Conservation (phyloP, 2,888 invertebrate species). For the Nineta flava region DNA sequence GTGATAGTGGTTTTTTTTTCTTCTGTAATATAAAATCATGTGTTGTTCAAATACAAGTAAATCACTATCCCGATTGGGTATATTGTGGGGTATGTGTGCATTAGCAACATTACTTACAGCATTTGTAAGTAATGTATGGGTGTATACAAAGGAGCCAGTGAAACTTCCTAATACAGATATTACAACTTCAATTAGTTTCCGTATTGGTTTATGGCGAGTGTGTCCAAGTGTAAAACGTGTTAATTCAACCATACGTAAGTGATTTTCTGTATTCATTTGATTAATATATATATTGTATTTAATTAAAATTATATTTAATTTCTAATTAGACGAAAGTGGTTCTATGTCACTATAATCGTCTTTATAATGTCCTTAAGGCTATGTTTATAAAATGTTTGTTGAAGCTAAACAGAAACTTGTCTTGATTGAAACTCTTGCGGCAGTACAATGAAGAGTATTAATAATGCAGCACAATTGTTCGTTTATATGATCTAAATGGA, state of each 20-base stretch:
- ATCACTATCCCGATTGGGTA: constrained; percentile 27
- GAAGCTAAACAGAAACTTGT: too few relatives aligned
- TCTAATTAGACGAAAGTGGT: too few relatives aligned
- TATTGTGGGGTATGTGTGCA: constrained; percentile 29
- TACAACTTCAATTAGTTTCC: constrained; percentile 30
- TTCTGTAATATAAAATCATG: constrained; percentile 8
- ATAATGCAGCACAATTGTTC: too few relatives aligned
- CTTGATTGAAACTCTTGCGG: too few relatives aligned
- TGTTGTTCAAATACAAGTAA: constrained; percentile 14
- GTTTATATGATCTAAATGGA: too few relatives aligned
- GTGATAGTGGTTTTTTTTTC: too few relatives aligned
- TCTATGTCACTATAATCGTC: too few relatives aligned
- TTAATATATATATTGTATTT: too few relatives aligned
- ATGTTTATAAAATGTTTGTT: not conserved
- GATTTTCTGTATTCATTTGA: not conserved
- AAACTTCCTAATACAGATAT: constrained; percentile 26
- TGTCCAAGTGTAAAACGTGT: constrained; percentile 30
- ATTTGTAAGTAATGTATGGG: constrained; percentile 32
- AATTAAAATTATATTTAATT: too few relatives aligned
- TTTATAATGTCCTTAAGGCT: too few relatives aligned
- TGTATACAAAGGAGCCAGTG: constrained; percentile 32
- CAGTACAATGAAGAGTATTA: too few relatives aligned
- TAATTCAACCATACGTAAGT: constrained; percentile 31
- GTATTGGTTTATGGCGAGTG: constrained; percentile 33
- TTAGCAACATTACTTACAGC: constrained; percentile 29